Base-by-base conservation (phyloP, 2,888 invertebrate genomes). In the Nemapogon koenigi region DNA sequence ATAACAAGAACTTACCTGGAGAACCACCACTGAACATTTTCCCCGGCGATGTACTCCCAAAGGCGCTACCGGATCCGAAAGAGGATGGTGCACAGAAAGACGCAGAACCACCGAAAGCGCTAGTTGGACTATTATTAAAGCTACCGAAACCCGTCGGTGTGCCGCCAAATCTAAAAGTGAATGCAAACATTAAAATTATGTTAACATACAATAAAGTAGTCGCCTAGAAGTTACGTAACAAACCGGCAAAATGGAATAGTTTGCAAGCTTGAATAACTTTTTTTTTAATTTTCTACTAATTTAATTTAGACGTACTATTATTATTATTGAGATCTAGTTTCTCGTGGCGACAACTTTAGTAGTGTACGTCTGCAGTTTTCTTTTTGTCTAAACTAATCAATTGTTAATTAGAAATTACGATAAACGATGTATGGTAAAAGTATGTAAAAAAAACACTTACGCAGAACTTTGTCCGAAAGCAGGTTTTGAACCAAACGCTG, bases 1-100 rank as follows among this genome's bases (percentile, higher is more conserved):
- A 30, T 13, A 13, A 13, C 10, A 33, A n/a, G 17, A 15, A 49
- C 57, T 51, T 47, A 69, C 70, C 49, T 6, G 75, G 47, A 2
- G 67, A 46, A 3, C 55, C 41, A 10, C 63, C 60, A 1, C 72
- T 71, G 42, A 81, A 81, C 32, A 62, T 48, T 52, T 71, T 16
- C 0, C 57, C 59, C 1, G 81, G 81, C 1, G 81, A 78, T 1
- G 81, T 73, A 51, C 59, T 60, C 0, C 83, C 83, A 51, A 85
- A 84, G 1, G 72, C 63, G 1, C 79, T 49, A 0, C 67, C 60
- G 3, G 53, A 52, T 1, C 82, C 83, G 57, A 84, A 83, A 0
- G 69, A 49, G 1, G 78, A 64, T 4, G 71, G 58, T 0, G 71
- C 68, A 0, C 83, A 83, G 57, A 84, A 84, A 0, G 75, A 52